Evolutionary conservation across 1,140 invertebrate species (phyloP).

Genomic region (Sycophaga agraensis): DNA sequence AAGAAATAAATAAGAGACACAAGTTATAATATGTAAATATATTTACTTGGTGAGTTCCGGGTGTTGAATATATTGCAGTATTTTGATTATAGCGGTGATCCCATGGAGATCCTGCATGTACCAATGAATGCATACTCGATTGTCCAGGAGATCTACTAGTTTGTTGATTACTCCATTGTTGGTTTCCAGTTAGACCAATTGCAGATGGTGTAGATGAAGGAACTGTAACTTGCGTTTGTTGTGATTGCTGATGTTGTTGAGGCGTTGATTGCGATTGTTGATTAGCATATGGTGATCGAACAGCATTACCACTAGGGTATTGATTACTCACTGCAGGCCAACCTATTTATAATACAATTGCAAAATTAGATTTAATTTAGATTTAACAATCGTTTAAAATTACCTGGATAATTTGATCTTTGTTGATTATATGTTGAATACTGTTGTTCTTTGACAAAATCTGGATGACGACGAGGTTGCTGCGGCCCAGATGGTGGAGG

Average conservation of each 20-base stretch:
- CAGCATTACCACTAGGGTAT: slow-evolving; percentile 51
- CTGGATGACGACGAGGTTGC: slow-evolving; percentile 78
- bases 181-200: slow-evolving; percentile 38
- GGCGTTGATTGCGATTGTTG: slow-evolving; percentile 50
- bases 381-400: slow-evolving; percentile 4
- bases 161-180: slow-evolving; percentile 62
- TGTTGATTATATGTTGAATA: slow-evolving; percentile 66
- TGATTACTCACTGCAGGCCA: slow-evolving; percentile 63
- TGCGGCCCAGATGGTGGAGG: slow-evolving; percentile 66
- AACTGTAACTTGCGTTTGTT: slow-evolving; percentile 36
- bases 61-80: slow-evolving; percentile 50
- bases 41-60: slow-evolving; percentile 55
- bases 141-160: slow-evolving; percentile 49
- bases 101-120: slow-evolving; percentile 54
- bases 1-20: no score
- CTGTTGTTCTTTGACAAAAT: slow-evolving; percentile 80
- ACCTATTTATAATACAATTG: slow-evolving; percentile 52
- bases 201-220: slow-evolving; percentile 33
- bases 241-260: slow-evolving; percentile 46
- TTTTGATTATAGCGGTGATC: slow-evolving; percentile 58
- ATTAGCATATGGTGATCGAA: slow-evolving; percentile 60
- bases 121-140: slow-evolving; percentile 46
- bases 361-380: background rate
- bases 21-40: no score
- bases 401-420: slow-evolving; percentile 59